phyloP scores from a whole-genome alignment of 2,797 vertebrate species.

The Microctenopoma steveboyesi region DNA sequence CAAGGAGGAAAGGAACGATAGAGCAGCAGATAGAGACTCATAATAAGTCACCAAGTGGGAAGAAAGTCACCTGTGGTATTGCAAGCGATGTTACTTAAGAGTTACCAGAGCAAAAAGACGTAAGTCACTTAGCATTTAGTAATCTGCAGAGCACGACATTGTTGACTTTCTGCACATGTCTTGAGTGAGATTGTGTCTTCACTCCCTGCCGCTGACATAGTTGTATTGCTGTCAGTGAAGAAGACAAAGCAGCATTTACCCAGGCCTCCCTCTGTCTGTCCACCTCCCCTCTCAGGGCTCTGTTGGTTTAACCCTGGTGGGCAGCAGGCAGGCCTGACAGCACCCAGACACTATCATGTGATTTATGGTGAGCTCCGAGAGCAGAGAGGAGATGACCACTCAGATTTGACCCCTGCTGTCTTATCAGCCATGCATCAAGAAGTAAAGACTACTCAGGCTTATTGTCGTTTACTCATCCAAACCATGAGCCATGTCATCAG shows the following conservation, averaged over 20 bases:
- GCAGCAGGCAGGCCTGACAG: conserved; percentile 76
- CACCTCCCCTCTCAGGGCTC: conserved; percentile 67
- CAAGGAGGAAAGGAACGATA: conserved; percentile 43
- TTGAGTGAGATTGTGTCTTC: conserved; percentile 40
- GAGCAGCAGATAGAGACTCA: conserved; percentile 48
- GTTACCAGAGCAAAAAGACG: conserved; percentile 5
- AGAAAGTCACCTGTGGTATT: conserved; percentile 49
- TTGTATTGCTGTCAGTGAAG: conserved; percentile 66
- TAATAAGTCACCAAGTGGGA: conserved; percentile 52
- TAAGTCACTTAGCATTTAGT: not conserved
- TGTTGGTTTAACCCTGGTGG: conserved; percentile 86
- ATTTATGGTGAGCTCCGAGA: conserved; percentile 75
- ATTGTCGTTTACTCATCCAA: conserved; percentile 54
- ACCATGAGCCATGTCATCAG: conserved; percentile 3
- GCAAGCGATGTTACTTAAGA: not conserved
- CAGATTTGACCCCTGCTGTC: conserved; percentile 72
- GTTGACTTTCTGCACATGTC: conserved; percentile 16
- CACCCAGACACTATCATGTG: conserved; percentile 77
- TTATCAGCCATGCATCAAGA: conserved; percentile 77
- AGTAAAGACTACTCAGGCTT: conserved; percentile 65
- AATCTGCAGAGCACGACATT: conserved; percentile 12
- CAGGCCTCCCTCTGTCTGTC: conserved; percentile 69
- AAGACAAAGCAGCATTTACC: conserved; percentile 72
- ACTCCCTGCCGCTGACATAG: conserved; percentile 41
- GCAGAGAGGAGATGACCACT: conserved; percentile 76